Evolutionary conservation across 2,797 vertebrate species (phyloP).

Genomic region (Eulemur rubriventer): DNA sequence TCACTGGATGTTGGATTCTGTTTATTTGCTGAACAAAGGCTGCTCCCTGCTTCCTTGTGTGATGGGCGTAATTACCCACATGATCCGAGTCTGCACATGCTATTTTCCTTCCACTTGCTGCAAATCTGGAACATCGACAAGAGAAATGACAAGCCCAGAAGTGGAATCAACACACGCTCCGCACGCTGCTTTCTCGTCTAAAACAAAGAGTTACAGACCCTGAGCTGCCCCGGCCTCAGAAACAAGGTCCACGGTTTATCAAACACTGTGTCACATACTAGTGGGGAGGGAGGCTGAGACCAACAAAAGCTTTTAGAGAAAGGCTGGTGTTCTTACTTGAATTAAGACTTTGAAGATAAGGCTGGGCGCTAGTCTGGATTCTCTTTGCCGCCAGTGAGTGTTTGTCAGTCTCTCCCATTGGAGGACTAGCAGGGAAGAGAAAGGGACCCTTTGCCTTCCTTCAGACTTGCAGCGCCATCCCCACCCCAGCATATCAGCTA

Average conservation of each 20-base stretch:
- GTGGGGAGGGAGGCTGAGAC: background rate
- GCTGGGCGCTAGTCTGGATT: background rate
- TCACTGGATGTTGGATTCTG: background rate
- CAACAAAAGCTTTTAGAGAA: background rate
- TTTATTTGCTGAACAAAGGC: conserved; percentile 57
- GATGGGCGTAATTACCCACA: background rate
- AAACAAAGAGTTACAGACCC: background rate
- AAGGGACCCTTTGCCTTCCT: background rate
- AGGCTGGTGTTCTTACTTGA: background rate
- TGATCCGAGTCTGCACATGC: background rate
- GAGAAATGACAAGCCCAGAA: background rate
- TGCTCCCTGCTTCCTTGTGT: background rate
- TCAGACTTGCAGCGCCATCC: background rate
- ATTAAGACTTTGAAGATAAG: conserved; percentile 19
- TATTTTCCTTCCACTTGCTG: conserved; percentile 9
- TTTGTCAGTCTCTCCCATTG: background rate
- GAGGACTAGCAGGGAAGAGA: background rate
- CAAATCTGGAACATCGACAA: background rate
- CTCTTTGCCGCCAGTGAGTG: background rate
- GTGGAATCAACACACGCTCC: background rate
- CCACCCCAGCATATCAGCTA: background rate
- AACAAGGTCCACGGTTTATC: background rate
- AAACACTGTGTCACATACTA: background rate
- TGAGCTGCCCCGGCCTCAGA: background rate
- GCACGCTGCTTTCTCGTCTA: fast-evolving